Evolutionary conservation across 2,888 invertebrate species (phyloP), one percentile per base, ranked within the genome.

Genomic region (Eupeodes latifasciatus): DNA sequence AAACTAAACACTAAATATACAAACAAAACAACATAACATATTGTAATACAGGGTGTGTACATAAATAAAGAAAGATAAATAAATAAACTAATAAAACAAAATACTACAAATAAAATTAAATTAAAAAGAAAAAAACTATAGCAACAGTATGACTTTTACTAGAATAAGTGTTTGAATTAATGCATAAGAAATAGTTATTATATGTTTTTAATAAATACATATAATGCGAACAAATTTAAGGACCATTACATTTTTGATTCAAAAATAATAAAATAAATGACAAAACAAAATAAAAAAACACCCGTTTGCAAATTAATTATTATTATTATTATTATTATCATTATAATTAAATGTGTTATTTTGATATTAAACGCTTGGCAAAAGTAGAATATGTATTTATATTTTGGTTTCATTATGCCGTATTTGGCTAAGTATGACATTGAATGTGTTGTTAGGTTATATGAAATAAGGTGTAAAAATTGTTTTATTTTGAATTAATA

Each of bases 31-130:
- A 40, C 27, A 27, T 27, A 27, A 27, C 27, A 27, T 27, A 27
- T 27, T 81, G 57, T 75, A 53, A 75, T 79, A 86, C 86, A 86
- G 86, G 86, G 86, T 74, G 86, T 72, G 81, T 78, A 86, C 64
- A 75, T 86, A 82, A 47, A 51, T n/a, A 64, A 67, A 62, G 3
- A 40, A 51, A 59, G 76, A 49, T 61, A 51, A 36, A 61, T 47
- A 55, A 59, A 51, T 55, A 51, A n/a, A n/a, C 27, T 27, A 61
- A 62, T 34, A 59, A 27, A 40, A 4, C 5, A 44, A 27, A 49
- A 36, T 66, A 55, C 34, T 71, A 14, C 59, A 66, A 44, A 12
- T 53, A 12, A n/a, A 16, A 14, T 7, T 40, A 27, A 27, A 27
- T 40, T 40, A 40, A 40, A 40, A 36, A 75, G 66, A 0, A 16